phyloP scores from a whole-genome alignment of 2,113 vertebrate species.

The Pygoscelis adeliae region DNA sequence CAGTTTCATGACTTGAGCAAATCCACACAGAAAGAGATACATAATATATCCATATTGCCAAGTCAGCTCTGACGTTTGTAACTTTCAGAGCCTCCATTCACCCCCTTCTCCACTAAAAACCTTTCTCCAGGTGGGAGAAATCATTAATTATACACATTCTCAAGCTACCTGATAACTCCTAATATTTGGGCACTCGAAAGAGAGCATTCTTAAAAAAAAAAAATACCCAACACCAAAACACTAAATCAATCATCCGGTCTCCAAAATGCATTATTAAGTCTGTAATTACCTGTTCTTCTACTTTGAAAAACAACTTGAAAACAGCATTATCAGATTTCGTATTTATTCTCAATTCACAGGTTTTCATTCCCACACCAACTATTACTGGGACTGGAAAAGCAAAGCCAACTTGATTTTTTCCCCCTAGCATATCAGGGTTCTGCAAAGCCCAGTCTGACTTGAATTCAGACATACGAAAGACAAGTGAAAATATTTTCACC shows the following conservation, averaged over 20 bases:
- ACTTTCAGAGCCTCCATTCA: background rate
- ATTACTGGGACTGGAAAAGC: background rate
- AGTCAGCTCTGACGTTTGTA: background rate
- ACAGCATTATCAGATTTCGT: background rate
- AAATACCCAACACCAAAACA: background rate
- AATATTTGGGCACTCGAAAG: background rate
- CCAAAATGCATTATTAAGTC: background rate
- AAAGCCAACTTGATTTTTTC: background rate
- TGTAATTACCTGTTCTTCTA: background rate
- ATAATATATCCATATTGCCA: background rate
- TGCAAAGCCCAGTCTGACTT: background rate
- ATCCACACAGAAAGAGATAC: background rate
- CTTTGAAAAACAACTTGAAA: constrained; percentile 22
- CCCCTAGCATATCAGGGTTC: background rate
- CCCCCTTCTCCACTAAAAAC: background rate
- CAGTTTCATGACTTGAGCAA: background rate
- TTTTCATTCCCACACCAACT: background rate
- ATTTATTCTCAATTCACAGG: background rate
- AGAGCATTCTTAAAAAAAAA: background rate
- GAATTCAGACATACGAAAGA: background rate
- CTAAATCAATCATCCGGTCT: background rate
- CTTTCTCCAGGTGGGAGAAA: background rate
- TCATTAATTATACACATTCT: background rate
- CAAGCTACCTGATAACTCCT: background rate
- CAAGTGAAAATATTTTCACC: background rate